Evolutionary conservation across 2,888 invertebrate species (phyloP).

Genomic region (Horisme vitalbata): DNA sequence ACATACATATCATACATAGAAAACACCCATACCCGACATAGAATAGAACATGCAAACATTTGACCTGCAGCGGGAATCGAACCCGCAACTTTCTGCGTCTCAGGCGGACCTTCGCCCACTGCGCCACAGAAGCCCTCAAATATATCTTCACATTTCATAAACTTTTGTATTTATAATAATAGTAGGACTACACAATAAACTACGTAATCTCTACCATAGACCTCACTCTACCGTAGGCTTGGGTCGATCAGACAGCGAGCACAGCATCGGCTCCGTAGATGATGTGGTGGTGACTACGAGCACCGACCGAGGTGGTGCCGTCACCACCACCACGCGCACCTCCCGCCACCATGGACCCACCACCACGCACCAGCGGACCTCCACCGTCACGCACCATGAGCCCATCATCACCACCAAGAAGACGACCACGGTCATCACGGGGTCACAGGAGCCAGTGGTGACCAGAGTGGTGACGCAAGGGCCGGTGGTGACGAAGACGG

Average conservation of each 20-base stretch:
- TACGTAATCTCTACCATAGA: too few species aligned
- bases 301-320: slow-evolving; percentile 49
- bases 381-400: slow-evolving; percentile 33
- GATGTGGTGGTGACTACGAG: slow-evolving; percentile 53
- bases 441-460: slow-evolving; percentile 21
- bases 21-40: too few species aligned
- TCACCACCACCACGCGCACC: slow-evolving; percentile 50
- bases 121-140: too few species aligned
- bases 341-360: slow-evolving; percentile 33
- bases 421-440: slow-evolving; percentile 24
- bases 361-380: slow-evolving; percentile 32
- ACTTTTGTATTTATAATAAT: too few species aligned
- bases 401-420: slow-evolving; percentile 29
- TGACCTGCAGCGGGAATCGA: too few species aligned
- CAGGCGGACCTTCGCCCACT: too few species aligned
- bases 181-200: too few species aligned
- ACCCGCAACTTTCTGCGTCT: too few species aligned
- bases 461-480: slow-evolving; percentile 20
- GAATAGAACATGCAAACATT: too few species aligned
- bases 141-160: too few species aligned
- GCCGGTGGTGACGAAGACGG: slow-evolving; percentile 32
- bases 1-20: too few species aligned
- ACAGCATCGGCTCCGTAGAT: slow-evolving; percentile 66
- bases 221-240: too few species aligned
- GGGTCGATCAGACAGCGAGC: slow-evolving; percentile 67